Base-by-base conservation (phyloP, 1,140 invertebrate genomes). In the Cotesia vestalis region DNA sequence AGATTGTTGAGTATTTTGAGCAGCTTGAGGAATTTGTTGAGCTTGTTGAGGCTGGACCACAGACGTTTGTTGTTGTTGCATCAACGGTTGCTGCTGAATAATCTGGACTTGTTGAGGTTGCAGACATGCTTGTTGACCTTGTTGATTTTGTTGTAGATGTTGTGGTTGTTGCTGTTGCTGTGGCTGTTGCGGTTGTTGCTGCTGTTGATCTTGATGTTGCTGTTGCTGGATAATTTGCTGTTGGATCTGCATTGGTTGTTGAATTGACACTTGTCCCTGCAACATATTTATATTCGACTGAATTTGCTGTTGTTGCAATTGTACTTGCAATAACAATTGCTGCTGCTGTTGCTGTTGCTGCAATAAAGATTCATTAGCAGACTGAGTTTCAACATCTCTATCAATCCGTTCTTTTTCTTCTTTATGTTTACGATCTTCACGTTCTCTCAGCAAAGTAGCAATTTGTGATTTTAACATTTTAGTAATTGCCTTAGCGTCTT, bases 391-490 rank as follows among this genome's bases (percentile, higher is more conserved):
- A 67, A 84, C 82, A 85, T 88, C 82, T 51, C 82, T 77, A 66
- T 86, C 84, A 63, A 84, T 71, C 0, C 86, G 80, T 71, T 87
- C 85, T 74, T 85, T 89, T 85, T 85, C 84, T 78, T 86, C 85
- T 85, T 86, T 81, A 74, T 81, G 74, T 83, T 89, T 87, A 34
- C 87, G 80, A 51, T 91, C 90, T 62, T 91, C 90, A 3, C 91
- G 85, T 66, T 94, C 92, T 61, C 91, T 88, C 1, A 89, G 86
- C 73, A 93, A 86, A 63, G 87, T 87, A 61, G 85, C 88, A 53
- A 97, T 92, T 82, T 96, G 94, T 55, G 93, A 93, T 80, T 94
- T 93, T 27, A 99, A 89, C 84, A 98, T 91, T 79, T 95, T 95
- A 59, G 93, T 92, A 4, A 98, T 95, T 59, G 94, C 92, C 78